Evolutionary conservation across 1,140 invertebrate species (phyloP), one percentile per base, ranked within the genome.

Genomic region (Brachystomella parvula): DNA sequence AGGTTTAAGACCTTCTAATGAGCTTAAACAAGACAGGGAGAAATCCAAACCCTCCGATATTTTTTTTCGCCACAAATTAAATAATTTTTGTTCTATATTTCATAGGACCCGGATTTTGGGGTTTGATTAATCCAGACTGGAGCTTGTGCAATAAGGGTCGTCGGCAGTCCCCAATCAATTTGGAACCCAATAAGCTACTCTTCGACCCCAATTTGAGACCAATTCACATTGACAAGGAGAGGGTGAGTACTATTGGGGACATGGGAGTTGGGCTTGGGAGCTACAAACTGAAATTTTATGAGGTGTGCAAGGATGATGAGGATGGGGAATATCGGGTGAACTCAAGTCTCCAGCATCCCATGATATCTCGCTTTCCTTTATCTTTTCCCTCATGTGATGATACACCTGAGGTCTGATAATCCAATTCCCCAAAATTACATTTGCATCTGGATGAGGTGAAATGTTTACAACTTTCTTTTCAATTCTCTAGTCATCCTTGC

Each of bases 21-120:
- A 53, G 49, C 24, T 6, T 24, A 53, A 53, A 53, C 49, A 24
- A 53, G 21, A 9, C 49, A 39, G 19, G 35, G 35, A 53, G 49
- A 26, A 12, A 53, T 3, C 24, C 6, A 24, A 9, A 9, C 49
- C n/a, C n/a, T n/a, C n/a, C n/a, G n/a, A n/a, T n/a, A n/a, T n/a
- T n/a, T n/a, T n/a, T n/a, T n/a, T n/a, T n/a, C n/a, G n/a, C n/a
- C n/a, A n/a, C n/a, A n/a, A n/a, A n/a, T 62, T 9, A 60, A 15
- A n/a, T 62, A 6, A 31, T 47, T 12, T 35, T 19, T 65, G 71
- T 72, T 64, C 74, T 65, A 6, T 58, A 61, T 28, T 76, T 75
- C 82, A n/a, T n/a, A 96, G 94, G 94, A 80, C 92, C 94, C 39
- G 87, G 88, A 62, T 97, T 95, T 81, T 97, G 94, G 95, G 94